Evolutionary conservation across 2,113 vertebrate genomes (phyloP).

Genomic region (Colius striatus): DNA sequence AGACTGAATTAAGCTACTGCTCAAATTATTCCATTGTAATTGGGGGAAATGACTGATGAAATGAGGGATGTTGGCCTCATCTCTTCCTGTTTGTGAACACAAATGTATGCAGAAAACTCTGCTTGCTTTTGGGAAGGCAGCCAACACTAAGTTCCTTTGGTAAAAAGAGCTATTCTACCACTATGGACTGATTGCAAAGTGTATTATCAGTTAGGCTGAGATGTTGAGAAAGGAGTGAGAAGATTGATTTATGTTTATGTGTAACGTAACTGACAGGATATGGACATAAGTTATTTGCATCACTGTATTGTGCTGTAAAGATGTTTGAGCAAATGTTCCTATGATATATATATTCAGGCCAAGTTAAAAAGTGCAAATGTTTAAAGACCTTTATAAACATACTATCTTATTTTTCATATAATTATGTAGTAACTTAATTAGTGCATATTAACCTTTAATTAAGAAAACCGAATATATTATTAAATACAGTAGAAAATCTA

Average conservation of each 20-base stretch:
- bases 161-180: not conserved
- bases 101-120: not conserved
- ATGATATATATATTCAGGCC: not conserved
- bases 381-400: not conserved
- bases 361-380: not conserved
- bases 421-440: not conserved
- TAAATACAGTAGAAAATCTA: not conserved
- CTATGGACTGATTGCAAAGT: not conserved
- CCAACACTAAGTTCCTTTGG: not conserved
- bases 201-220: not conserved
- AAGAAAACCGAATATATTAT: not conserved
- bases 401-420: not conserved
- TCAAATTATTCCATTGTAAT: not conserved
- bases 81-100: not conserved
- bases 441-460: not conserved
- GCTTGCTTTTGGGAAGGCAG: not conserved
- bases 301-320: not conserved
- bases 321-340: not conserved
- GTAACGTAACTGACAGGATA: not conserved
- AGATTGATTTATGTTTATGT: not conserved
- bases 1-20: not conserved
- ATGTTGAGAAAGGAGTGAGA: not conserved
- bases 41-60: not conserved
- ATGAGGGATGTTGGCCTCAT: not conserved
- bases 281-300: not conserved